Base-by-base conservation (phyloP, 2,797 vertebrate genomes). In the Parotocinclus haroldoi region DNA sequence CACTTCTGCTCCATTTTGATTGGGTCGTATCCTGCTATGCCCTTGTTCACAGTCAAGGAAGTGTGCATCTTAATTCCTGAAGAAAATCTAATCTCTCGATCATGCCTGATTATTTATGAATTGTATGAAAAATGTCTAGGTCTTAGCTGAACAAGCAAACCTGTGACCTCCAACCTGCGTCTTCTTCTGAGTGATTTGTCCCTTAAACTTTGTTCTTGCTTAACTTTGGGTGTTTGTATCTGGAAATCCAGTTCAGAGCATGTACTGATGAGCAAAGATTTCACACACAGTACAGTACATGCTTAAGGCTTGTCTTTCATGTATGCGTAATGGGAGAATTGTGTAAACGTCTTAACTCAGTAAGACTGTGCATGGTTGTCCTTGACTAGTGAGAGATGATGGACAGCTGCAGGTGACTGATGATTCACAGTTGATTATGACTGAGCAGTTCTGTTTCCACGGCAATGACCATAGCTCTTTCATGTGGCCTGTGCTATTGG, bases 1-100 rank as follows among this genome's bases (percentile, higher is more conserved):
- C 72, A 75, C 54, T 44, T 63, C 64, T 60, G 63, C 53, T 57
- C 16, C 16, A 81, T 77, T 59, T 67, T 14, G 57, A 14, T 17
- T 48, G 59, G 37, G 14, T 61, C 40, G 10, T 19, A 67, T 62
- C 48, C 19, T 37, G 11, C 9, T 7, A 13, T 51, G 18, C 8
- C 44, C 53, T 69, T 69, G 59, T 63, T n/a, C 27, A 14, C 51
- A 46, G 13, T 48, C 59, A 18, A 39, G 58, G 51, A 58, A 59
- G 17, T 18, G 14, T 64, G 49, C 45, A 8, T 12, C 17, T 36
- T 52, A 61, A 75, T 60, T 68, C 51, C 65, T 16, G 45, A 51
- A 45, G n/a, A n/a, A n/a, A n/a, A n/a, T 1, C 57, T 61, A 71
- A 60, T 71, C 13, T 17, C 50, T 61, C 14, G 48, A 10, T 19